Base-by-base conservation (phyloP, 2,113 vertebrate genomes). In the Plecturocebus donacophilus region DNA sequence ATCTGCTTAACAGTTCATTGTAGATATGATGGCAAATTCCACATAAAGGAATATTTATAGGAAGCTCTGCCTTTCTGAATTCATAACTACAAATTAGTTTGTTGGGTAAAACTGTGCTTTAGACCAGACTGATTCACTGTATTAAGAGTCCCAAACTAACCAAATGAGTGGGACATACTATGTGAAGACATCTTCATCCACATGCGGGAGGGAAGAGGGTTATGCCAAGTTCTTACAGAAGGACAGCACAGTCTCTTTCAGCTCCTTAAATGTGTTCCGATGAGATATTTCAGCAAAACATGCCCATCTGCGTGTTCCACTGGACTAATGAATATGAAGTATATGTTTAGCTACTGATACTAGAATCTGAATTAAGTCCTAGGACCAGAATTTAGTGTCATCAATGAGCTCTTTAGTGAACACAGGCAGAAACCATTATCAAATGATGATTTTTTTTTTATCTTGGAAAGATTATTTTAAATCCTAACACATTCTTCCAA, bases 81-180 rank as follows among this genome's bases (percentile, higher is more conserved):
- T 64, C 3, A 52, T 87, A 91, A 83, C 75, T 87, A 71, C 83
- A 96, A 87, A 10, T 52, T 77, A 27, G 8, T 86, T 95, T 87
- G 49, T 84, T 96, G 40, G 92, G 4, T 85, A 80, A 92, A 95
- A 81, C 54, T 96, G 10, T 88, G 75, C 83, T 93, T 93, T 81
- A 85, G 49, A 42, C 32, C 76, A 95, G 80, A 81, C 7, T 45
- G 42, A 95, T 49, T 94, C 70, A 54, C 32, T 66, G 9, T 96
- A 76, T 80, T 38, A 61, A 91, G 54, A 81, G 54, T 84, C 84
- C 76, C 17, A 75, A 90, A 70, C 47, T 90, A 91, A 93, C 25
- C 32, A 87, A 95, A 70, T 76, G 38, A 30, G 45, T 82, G 7
- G 14, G 30, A 71, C 49, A 16, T 75, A 12, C 25, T 66, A 0